Evolutionary conservation across 1,140 invertebrate genomes (phyloP), one percentile per base, ranked within the genome.

Genomic region (Lordiphosa mommai): DNA sequence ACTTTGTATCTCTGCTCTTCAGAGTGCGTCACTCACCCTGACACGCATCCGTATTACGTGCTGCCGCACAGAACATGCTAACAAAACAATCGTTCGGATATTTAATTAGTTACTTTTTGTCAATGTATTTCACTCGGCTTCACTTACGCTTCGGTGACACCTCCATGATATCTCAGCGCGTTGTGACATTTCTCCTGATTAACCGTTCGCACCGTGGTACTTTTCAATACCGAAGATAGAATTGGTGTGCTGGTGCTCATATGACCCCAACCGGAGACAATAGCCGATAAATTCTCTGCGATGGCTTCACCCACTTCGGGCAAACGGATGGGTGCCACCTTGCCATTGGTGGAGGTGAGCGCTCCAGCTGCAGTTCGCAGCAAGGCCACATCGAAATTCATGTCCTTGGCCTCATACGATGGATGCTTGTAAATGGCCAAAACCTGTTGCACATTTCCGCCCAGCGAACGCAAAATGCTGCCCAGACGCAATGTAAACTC

Each of bases 61-160:
- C 85, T n/a, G 76, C 89, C 1, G 91, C 91, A 73, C 90, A 91
- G 13, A 91, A 86, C 90, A 91, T 90, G 41, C 90, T 88, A 51
- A 29, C 58, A 49, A 32, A 3, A 57, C 20, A 51, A 29, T 32
- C 10, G 50, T 30, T 51, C 32, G 51, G 16, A 30, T 41, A 27
- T 17, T 23, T 34, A 59, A 30, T 16, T 29, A 10, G 36, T 38
- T 13, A 27, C 23, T 38, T 6, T 53, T 52, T 52, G 51, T 61
- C 17, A 52, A 16, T 38, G 3, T 12, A 6, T 40, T 8, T 49
- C 27, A 6, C 13, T 50, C 34, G 6, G 2, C 23, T 32, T n/a
- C 23, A 60, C 86, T 69, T 70, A 88, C 86, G 82, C 86, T 8
- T 85, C 84, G 5, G 66, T 74, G 4, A 88, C 65, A 4, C 71